phyloP scores from a whole-genome alignment of 1,140 invertebrate species.

The Mamestra configurata region DNA sequence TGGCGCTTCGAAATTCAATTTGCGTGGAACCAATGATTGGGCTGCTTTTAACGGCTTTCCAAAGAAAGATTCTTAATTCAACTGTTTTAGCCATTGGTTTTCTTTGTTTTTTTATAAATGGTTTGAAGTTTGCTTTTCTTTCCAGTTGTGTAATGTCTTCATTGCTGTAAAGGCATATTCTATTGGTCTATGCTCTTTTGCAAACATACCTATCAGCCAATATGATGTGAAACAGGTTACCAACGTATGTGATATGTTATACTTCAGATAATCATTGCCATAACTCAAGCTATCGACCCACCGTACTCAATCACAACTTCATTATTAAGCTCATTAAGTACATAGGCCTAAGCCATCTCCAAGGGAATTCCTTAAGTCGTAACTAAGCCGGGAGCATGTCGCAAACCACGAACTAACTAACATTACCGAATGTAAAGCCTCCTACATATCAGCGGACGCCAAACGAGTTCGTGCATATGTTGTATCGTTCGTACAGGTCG shows the following conservation, averaged over 20 bases:
- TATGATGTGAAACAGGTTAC: no score
- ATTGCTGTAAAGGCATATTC: background rate
- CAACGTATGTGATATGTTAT: no score
- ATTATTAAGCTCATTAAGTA: constrained; percentile 20
- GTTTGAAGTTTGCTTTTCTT: background rate
- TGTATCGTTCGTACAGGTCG: no score
- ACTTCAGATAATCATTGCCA: no score
- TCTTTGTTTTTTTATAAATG: background rate
- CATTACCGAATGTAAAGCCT: background rate
- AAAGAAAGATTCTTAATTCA: background rate
- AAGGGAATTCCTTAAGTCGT: constrained; percentile 5
- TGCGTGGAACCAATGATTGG: constrained; percentile 15
- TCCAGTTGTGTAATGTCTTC: background rate
- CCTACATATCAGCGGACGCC: background rate
- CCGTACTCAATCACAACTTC: background rate
- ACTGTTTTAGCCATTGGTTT: background rate
- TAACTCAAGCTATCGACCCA: background rate
- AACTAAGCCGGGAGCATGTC: constrained; percentile 14
- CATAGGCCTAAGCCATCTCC: background rate
- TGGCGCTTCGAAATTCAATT: constrained; percentile 34
- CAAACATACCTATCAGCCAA: no score
- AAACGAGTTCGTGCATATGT: no score
- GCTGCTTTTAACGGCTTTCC: constrained; percentile 22
- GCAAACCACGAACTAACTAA: constrained; percentile 14
- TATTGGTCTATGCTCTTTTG: no score